Percentiles rank a stretch among this genome's conserved stretches.
Conservation (phyloP, 1,140 invertebrate genomes). For the Orchesella cincta region DNA sequence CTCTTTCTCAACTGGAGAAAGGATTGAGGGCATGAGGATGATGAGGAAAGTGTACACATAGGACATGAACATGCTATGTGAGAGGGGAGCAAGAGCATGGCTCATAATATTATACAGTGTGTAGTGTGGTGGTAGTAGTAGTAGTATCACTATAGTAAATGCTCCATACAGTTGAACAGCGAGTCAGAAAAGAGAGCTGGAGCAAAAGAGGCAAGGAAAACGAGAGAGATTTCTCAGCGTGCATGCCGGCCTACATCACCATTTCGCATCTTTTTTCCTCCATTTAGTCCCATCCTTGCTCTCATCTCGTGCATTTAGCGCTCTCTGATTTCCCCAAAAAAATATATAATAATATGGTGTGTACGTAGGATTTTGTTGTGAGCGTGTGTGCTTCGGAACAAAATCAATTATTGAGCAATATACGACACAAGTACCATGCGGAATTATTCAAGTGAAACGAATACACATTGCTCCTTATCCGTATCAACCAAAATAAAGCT, state of each 20-base stretch:
- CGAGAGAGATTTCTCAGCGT: slow-evolving; percentile 3
- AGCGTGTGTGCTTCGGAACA: too few relatives aligned
- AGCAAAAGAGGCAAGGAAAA: slow-evolving; percentile 14
- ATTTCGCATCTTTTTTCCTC: slow-evolving; percentile 39
- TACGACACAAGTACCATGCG: neutral
- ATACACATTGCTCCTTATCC: too few relatives aligned
- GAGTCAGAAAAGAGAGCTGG: too few relatives aligned
- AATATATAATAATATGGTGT: slow-evolving; percentile 30
- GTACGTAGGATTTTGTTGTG: too few relatives aligned
- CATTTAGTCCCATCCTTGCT: slow-evolving; percentile 41
- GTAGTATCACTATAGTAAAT: too few relatives aligned
- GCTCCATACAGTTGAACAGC: too few relatives aligned
- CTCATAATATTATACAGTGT: neutral
- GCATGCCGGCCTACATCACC: slow-evolving; percentile 40
- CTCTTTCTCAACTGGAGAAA: neutral
- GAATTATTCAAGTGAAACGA: neutral
- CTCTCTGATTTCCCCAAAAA: slow-evolving; percentile 40
- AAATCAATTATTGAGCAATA: slow-evolving; percentile 13
- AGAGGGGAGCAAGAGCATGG: neutral
- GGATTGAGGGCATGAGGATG: slow-evolving; percentile 11
- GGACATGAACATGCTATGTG: neutral
- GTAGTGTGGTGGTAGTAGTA: too few relatives aligned
- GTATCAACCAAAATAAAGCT: too few relatives aligned
- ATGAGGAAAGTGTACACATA: neutral
- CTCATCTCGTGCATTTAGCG: slow-evolving; percentile 41